Evolutionary conservation across 2,113 vertebrate genomes (phyloP).

Genomic region (Narcine bancroftii): DNA sequence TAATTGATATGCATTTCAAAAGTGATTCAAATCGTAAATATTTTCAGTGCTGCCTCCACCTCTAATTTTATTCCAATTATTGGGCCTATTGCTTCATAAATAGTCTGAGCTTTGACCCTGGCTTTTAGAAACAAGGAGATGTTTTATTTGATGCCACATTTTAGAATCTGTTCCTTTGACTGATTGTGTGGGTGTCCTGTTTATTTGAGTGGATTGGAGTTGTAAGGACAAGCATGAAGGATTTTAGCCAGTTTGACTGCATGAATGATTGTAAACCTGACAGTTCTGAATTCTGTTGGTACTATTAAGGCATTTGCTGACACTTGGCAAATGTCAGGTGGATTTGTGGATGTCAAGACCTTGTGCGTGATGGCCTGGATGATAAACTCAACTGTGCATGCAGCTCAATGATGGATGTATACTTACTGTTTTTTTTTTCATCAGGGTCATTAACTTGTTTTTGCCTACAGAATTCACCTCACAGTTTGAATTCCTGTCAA

Average conservation of each 20-base stretch:
- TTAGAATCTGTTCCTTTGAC: neutral
- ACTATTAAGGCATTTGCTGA: neutral
- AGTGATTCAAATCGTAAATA: neutral
- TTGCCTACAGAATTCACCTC: conserved; percentile 24
- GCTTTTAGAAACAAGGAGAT: neutral
- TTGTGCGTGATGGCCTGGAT: conserved; percentile 8
- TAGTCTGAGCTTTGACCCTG: neutral
- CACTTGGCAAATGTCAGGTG: conserved; percentile 20
- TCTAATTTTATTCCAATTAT: neutral
- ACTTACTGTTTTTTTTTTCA: conserved; percentile 2
- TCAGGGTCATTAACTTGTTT: conserved; percentile 9
- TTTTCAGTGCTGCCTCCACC: neutral
- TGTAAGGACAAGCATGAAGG: neutral
- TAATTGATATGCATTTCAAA: too few species aligned
- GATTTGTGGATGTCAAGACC: conserved; percentile 5
- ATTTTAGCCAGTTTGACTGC: neutral
- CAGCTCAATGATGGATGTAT: neutral
- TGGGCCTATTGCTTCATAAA: neutral
- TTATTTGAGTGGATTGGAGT: neutral
- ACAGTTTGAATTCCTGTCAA: conserved; percentile 27
- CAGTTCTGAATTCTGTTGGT: conserved; percentile 24
- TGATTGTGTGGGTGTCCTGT: conserved; percentile 1
- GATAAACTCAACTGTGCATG: conserved; percentile 14
- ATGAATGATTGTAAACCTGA: conserved; percentile 22
- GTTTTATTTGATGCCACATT: neutral